Evolutionary conservation across 1,140 invertebrate species (phyloP).

Genomic region (Mycetomoellerius zeteki): DNA sequence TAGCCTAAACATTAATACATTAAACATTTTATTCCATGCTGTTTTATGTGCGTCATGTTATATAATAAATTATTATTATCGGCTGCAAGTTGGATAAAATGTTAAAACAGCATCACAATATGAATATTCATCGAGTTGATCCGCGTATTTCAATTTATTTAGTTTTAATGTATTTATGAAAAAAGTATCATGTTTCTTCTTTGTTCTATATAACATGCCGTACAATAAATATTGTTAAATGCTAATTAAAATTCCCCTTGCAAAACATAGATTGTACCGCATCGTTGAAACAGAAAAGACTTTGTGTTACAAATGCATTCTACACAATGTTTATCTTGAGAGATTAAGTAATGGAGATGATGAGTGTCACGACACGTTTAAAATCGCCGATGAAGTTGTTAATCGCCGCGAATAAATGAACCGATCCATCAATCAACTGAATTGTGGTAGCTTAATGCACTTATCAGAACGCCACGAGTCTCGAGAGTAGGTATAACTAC

Average conservation of each 20-base stretch:
- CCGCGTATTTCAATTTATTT: conserved; percentile 32
- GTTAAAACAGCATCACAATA: neutral
- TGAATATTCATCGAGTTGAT: conserved; percentile 42
- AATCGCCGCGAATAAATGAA: conserved; percentile 35
- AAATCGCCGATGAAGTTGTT: conserved; percentile 15
- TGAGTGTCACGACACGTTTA: conserved; percentile 15
- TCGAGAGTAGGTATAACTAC: conserved; percentile 10
- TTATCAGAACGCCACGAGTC: conserved; percentile 47
- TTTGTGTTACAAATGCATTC: conserved; percentile 31
- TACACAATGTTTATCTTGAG: neutral
- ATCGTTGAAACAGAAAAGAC: neutral
- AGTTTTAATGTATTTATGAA: conserved; percentile 27
- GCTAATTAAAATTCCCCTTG: neutral
- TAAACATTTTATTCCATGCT: conserved; percentile 19
- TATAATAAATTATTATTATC: conserved; percentile 42
- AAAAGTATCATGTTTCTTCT: neutral
- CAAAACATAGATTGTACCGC: conserved; percentile 21
- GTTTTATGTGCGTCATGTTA: neutral
- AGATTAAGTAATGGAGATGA: conserved; percentile 30
- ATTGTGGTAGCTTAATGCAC: conserved; percentile 48
- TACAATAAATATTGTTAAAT: conserved; percentile 33
- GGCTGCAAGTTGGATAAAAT: conserved; percentile 8
- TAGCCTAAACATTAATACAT: conserved; percentile 13
- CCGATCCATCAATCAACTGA: conserved; percentile 49
- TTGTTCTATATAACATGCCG: neutral